phyloP scores from a whole-genome alignment of 2,797 vertebrate species.

The Heterohyrax brucei region DNA sequence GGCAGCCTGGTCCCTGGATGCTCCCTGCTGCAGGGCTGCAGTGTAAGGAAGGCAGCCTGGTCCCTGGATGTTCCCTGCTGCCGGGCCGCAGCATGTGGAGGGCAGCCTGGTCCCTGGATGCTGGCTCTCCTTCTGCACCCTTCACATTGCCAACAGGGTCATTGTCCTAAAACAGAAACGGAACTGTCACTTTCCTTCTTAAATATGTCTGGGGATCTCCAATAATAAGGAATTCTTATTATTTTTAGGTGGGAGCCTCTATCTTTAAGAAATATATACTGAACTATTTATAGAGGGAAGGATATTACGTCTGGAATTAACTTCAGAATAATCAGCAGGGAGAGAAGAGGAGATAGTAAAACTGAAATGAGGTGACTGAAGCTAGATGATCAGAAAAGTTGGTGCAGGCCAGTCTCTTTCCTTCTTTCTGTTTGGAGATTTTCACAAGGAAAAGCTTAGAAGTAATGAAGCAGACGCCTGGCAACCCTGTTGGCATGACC shows the following conservation, averaged over 20 bases:
- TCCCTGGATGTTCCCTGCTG: background rate
- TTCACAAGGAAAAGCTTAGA: slow-evolving; percentile 20
- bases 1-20: too few species aligned
- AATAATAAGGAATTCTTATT: background rate
- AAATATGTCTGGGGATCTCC: background rate
- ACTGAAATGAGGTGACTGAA: slow-evolving; percentile 16
- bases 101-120: background rate
- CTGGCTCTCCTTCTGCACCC: background rate
- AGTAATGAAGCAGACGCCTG: slow-evolving; percentile 12
- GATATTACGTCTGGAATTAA: background rate
- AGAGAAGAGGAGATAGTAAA: background rate
- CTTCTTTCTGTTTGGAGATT: slow-evolving; percentile 17
- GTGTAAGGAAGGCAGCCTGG: too few species aligned
- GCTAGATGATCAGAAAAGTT: slow-evolving; percentile 7
- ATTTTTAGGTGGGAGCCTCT: background rate
- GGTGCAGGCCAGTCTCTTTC: background rate
- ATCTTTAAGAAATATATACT: background rate
- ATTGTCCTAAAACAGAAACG: slow-evolving; percentile 14
- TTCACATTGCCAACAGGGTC: background rate
- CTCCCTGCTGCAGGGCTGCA: too few species aligned
- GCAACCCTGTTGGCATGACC: background rate
- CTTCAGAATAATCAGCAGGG: background rate
- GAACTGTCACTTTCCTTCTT: background rate
- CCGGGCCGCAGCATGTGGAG: background rate
- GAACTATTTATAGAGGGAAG: background rate